phyloP scores from a whole-genome alignment of 2,113 vertebrate genomes.

The Anarrhichthys ocellatus region DNA sequence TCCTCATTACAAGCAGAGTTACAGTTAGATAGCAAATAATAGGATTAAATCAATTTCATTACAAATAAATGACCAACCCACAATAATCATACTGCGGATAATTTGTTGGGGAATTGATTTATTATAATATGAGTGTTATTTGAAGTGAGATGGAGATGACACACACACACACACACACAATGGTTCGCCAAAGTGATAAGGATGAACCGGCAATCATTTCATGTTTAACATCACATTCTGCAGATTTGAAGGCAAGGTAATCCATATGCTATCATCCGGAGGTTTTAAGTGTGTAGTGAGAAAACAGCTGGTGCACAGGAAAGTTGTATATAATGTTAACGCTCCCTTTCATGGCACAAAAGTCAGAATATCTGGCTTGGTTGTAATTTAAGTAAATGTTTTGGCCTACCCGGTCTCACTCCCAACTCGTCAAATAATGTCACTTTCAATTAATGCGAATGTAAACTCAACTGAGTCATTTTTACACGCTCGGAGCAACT shows the following conservation, averaged over 20 bases:
- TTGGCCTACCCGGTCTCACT: neutral
- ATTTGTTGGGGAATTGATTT: neutral
- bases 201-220: neutral
- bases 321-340: neutral
- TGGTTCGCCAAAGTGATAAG: neutral
- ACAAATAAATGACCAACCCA: slow-evolving; percentile 36
- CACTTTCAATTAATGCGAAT: neutral
- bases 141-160: neutral
- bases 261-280: neutral
- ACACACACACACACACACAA: slow-evolving; percentile 7
- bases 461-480: neutral
- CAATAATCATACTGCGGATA: slow-evolving; percentile 22
- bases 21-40: slow-evolving; percentile 15
- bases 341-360: neutral
- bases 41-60: slow-evolving; percentile 37
- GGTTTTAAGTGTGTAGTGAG: neutral
- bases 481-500: neutral
- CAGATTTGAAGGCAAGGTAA: slow-evolving; percentile 28
- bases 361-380: neutral
- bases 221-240: neutral
- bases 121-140: neutral
- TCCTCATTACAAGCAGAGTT: slow-evolving; percentile 11
- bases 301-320: neutral
- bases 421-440: neutral
- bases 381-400: neutral